These are phyloP conservation scores for Spodoptera littoralis DNA, from an alignment of 2,888 invertebrate genomes.

Conservation along the genomic window DNA sequence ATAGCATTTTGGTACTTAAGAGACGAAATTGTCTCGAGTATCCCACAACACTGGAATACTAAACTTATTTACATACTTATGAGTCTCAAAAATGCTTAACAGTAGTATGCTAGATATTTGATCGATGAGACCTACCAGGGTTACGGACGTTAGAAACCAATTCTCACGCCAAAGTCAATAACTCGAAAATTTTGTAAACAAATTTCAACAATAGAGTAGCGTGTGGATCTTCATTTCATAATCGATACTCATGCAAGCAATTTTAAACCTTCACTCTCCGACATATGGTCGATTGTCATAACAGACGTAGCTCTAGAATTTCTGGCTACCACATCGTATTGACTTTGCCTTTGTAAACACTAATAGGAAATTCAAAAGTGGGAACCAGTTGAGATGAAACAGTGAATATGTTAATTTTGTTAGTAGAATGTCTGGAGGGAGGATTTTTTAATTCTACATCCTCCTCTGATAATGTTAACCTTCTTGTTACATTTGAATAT, in stretches of 20 bases:
- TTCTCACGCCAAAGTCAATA: conserved; percentile 88
- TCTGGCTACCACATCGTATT: conserved; percentile 81
- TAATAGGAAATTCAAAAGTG: conserved; percentile 88
- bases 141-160: conserved; percentile 84
- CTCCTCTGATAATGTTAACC: conserved; percentile 47
- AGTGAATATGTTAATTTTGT: conserved; percentile 86
- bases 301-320: conserved; percentile 64
- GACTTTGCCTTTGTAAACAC: conserved; percentile 87
- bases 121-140: conserved; percentile 84
- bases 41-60: conserved; percentile 39
- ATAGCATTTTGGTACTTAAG: conserved; percentile 30
- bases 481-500: conserved; percentile 35
- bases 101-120: conserved; percentile 80
- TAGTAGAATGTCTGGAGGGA: conserved; percentile 61
- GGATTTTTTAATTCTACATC: conserved; percentile 60
- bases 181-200: conserved; percentile 83
- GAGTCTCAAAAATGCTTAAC: conserved; percentile 71
- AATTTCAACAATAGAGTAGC: conserved; percentile 80
- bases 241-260: conserved; percentile 55
- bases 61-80: conserved; percentile 56
- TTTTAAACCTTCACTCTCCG: conserved; percentile 49
- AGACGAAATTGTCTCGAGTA: conserved; percentile 22
- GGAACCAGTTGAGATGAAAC: conserved; percentile 86
- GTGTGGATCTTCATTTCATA: conserved; percentile 76
- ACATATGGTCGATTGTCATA: conserved; percentile 56